These are phyloP conservation scores for Catotricha subobsoleta DNA, from an alignment of 2,888 invertebrate species.

Conservation along the genomic window DNA sequence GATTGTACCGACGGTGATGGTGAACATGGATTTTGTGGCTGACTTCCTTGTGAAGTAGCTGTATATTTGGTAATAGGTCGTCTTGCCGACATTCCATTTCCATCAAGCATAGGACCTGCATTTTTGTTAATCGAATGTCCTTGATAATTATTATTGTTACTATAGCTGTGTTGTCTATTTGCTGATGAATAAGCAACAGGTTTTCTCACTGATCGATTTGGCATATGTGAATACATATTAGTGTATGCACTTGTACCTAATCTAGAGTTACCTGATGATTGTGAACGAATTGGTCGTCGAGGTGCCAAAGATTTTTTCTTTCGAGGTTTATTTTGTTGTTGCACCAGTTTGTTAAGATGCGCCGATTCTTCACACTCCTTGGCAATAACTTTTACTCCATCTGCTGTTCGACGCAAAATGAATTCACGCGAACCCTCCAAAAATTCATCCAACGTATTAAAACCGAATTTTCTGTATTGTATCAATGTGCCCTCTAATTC, in stretches of 20 bases:
- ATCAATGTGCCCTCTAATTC: conserved; percentile 43
- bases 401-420: conserved; percentile 31
- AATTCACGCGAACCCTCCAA: conserved; percentile 40
- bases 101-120: no score
- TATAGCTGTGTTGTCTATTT: background rate
- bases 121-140: no score
- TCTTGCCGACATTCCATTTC: no score
- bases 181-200: no score
- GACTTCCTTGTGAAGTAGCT: no score
- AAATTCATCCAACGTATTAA: conserved; percentile 37
- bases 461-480: conserved; percentile 38
- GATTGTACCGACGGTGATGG: no score
- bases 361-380: conserved; percentile 38
- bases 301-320: background rate
- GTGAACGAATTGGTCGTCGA: background rate
- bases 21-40: no score
- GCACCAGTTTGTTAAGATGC: conserved; percentile 38
- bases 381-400: conserved; percentile 38
- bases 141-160: background rate
- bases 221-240: background rate
- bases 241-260: background rate
- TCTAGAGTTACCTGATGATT: background rate
- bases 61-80: no score
- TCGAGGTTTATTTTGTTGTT: conserved; percentile 28
- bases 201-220: conserved; percentile 1